Evolutionary conservation across 2,113 vertebrate genomes (phyloP), one percentile per base, ranked within the genome.

Genomic region (Limanda limanda): DNA sequence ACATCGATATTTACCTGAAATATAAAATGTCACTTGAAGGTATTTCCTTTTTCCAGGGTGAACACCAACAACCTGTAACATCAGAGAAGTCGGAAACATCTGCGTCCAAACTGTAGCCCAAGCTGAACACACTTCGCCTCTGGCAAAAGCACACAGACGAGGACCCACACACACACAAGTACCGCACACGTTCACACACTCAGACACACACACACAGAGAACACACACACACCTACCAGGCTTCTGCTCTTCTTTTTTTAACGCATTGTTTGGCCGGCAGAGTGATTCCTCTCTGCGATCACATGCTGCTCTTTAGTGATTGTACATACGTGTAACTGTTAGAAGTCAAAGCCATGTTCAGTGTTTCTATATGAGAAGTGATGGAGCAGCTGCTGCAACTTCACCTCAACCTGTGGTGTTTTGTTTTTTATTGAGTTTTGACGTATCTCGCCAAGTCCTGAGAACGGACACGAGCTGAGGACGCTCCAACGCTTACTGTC

Each of bases 61-160:
- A 81, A 78, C 40, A 47, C 1, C 9, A 3, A 45, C 12, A 31
- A 76, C 1, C n/a, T 17, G 25, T 69, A 67, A 70, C 52, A 57
- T 70, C 42, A 1, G n/a, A 82, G 25, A 56, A 42, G 55, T 51
- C 54, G 3, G 7, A 85, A 85, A 65, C 68, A 61, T 71, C 58
- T 27, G 27, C 40, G 55, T 77, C 72, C 85, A 57, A 48, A 76
- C 23, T 68, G 68, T 75, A 87, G 78, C 77, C 84, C 71, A 14
- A 17, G 74, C 75, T 88, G 82, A 87, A 79, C 84, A 60, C 71
- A 66, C 54, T 3, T 18, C 3, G 62, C 84, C 66, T 15, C 72
- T 62, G 84, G 72, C 81, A 85, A 66, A 83, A 90, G 86, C 91
- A 90, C 86, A 92, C 74, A 62, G 17, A 74, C 76, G 48, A 81